Percentiles rank a stretch among this genome's conserved stretches.
Conservation (phyloP, 2,888 invertebrate genomes). For the Dorcus hopei region DNA sequence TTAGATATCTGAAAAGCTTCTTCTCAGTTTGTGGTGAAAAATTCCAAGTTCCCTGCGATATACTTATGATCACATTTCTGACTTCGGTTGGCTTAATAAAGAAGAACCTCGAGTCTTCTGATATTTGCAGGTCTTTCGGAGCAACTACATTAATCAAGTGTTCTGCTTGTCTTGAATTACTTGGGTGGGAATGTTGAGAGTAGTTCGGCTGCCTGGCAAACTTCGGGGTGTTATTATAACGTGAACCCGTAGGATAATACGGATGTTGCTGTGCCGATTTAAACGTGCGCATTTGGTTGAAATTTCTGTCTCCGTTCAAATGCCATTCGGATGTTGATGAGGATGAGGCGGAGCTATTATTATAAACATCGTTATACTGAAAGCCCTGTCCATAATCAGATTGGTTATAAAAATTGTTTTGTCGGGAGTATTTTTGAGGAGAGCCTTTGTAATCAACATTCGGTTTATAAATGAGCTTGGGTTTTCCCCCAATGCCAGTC, state of each 20-base stretch:
- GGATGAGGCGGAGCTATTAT: no score
- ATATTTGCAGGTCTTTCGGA: constrained; percentile 39
- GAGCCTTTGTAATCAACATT: neutral
- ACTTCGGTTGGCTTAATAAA: constrained; percentile 60
- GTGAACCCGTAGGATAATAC: neutral
- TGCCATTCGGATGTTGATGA: no score
- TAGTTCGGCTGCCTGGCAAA: neutral
- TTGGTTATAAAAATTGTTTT: neutral
- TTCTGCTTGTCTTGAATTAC: neutral
- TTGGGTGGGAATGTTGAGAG: neutral
- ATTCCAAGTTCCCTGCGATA: constrained; percentile 55
- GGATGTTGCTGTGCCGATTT: neutral
- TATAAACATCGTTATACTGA: no score
- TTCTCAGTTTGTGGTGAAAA: constrained; percentile 61
- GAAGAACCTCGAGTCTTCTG: constrained; percentile 53
- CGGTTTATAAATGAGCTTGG: constrained; percentile 56
- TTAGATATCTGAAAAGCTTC: constrained; percentile 57
- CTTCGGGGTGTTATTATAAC: neutral
- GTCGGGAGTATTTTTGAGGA: neutral
- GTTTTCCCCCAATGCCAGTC: constrained; percentile 71
- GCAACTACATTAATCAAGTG: constrained; percentile 9
- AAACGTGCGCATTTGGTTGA: no score
- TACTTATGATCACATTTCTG: constrained; percentile 57
- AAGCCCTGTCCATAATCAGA: no score
- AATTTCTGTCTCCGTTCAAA: no score